Evolutionary conservation across 2,888 invertebrate species (phyloP).

Genomic region (Tachina lurida): DNA sequence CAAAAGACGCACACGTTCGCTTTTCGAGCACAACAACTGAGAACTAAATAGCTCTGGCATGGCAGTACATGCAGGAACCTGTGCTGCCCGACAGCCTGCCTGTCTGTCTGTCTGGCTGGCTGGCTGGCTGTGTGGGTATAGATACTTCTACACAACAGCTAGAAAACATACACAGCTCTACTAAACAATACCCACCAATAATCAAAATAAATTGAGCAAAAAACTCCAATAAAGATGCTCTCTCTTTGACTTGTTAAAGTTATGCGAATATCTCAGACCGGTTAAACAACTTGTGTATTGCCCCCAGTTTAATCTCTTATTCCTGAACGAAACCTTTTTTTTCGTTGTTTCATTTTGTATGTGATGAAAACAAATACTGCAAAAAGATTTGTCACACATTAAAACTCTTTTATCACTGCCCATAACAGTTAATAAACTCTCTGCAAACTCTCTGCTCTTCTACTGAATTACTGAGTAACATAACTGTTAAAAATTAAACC

Average conservation of each 20-base stretch:
- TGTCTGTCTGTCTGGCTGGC: constrained; percentile 14
- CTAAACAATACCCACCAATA: constrained; percentile 20
- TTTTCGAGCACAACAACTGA: constrained; percentile 82
- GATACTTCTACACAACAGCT: constrained; percentile 36
- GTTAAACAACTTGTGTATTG: constrained; percentile 55
- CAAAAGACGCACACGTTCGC: constrained; percentile 77
- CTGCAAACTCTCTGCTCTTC: constrained; percentile 46
- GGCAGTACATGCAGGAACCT: constrained; percentile 76
- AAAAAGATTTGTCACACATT: constrained; percentile 38
- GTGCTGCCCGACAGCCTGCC: constrained; percentile 56
- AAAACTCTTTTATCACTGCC: constrained; percentile 53
- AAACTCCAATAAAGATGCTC: constrained; percentile 53
- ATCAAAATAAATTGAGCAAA: constrained; percentile 37
- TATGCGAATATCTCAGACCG: constrained; percentile 67
- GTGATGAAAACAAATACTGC: constrained; percentile 24
- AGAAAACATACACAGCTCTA: constrained; percentile 13
- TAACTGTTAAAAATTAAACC: constrained; percentile 64
- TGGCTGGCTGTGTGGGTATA: constrained; percentile 14
- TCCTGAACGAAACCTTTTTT: constrained; percentile 37
- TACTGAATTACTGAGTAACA: constrained; percentile 50
- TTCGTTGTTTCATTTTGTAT: not conserved
- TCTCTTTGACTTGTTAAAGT: constrained; percentile 32
- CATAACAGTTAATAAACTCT: constrained; percentile 3
- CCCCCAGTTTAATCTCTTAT: constrained; percentile 29
- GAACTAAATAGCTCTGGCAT: constrained; percentile 79